Percentiles rank a stretch among this genome's conserved stretches.
These are phyloP conservation scores for Eristalis arbustorum DNA, from an alignment of 2,888 invertebrate species.

Conservation along the genomic window DNA sequence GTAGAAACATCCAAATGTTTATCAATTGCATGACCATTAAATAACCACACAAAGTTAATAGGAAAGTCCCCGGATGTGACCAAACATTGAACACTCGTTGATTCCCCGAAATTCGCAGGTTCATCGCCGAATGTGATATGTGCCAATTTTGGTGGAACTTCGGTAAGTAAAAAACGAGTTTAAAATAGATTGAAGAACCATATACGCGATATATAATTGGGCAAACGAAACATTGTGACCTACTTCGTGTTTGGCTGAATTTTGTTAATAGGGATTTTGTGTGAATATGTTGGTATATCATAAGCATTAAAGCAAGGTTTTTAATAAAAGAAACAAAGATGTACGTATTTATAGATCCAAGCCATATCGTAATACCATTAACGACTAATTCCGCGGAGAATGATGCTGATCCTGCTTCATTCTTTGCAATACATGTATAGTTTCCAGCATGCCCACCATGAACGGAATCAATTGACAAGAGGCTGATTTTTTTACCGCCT, in stretches of 20 bases:
- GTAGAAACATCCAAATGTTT: conserved; percentile 80
- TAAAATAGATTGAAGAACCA: not conserved
- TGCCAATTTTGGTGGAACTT: conserved; percentile 85
- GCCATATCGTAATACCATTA: conserved; percentile 75
- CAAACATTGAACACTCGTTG: conserved; percentile 82
- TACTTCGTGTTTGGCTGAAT: not conserved
- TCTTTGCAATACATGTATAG: conserved; percentile 85
- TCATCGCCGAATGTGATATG: conserved; percentile 85
- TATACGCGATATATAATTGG: not conserved
- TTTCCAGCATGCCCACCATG: conserved; percentile 84
- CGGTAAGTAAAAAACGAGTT: conserved; percentile 5
- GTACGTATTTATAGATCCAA: not conserved
- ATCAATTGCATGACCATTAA: conserved; percentile 76
- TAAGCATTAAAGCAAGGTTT: conserved; percentile 4
- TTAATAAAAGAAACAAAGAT: conserved; percentile 63
- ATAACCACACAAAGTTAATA: conserved; percentile 84
- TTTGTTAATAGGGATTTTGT: not conserved
- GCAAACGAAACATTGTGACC: not conserved
- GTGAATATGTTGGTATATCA: not conserved
- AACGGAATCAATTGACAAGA: conserved; percentile 85
- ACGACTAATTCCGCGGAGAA: conserved; percentile 80
- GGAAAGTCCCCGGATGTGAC: conserved; percentile 83
- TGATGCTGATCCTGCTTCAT: conserved; percentile 82
- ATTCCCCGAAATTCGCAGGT: conserved; percentile 83
- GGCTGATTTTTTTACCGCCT: conserved; percentile 82